Evolutionary conservation across 1,140 invertebrate genomes (phyloP), one percentile per base, ranked within the genome.

Genomic region (Dendrolimus punctatus): DNA sequence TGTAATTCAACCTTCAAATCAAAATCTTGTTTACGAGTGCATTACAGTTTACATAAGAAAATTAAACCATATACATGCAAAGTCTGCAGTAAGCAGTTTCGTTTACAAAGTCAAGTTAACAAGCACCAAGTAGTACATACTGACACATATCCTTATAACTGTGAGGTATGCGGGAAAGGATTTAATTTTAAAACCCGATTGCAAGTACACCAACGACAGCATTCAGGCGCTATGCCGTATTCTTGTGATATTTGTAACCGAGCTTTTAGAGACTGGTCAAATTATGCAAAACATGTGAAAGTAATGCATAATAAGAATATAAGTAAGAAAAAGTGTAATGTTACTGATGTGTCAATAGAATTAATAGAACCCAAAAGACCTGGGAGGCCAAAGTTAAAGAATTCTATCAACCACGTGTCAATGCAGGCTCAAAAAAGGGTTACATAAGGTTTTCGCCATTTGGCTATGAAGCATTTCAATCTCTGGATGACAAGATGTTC

Each of bases 101-200:
- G 91, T 51, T 89, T 92, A 2, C 58, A 59, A 45, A 69, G 68
- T 8, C 77, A 80, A n/a, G 56, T 83, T 6, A 64, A 58, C 5
- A 60, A 64, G 1, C 77, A 83, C 42, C 76, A 66, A 49, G 75
- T 75, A 43, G 90, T 93, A 40, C 96, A 98, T 68, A 96, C 95
- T 0, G 95, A 95, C 7, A 94, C 93, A 38, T 93, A 95, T 88
- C 95, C 95, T 0, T 91, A 91, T 58, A 88, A 89, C 9, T 93
- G 92, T 62, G 89, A 91, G 71, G 91, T 90, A 69, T 93, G 92
- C 66, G 90, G 90, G 4, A 93, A 93, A 83, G 80, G 85, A 49
- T 94, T 94, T 62, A 76, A 91, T 40, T 93, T 92, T 64, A 92
- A 91, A 66, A 89, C 89, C 8, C 90, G 91, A 47, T 73, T 92